Conservation (phyloP, 2,888 invertebrate species). For the Melieria crassipennis region DNA sequence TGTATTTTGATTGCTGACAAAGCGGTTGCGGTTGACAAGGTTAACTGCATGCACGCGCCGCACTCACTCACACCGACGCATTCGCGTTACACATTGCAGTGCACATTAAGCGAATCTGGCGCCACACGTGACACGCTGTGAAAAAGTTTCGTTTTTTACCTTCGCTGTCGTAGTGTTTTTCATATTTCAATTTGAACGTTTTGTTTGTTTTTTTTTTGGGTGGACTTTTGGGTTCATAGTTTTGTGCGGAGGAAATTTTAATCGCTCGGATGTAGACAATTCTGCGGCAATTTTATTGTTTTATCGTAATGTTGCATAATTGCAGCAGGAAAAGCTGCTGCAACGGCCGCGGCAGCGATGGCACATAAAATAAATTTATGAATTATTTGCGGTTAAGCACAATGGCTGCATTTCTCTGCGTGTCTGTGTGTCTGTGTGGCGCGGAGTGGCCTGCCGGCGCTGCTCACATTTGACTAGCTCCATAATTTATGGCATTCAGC, state of each 20-base stretch:
- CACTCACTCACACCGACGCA: not conserved
- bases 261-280: conserved; percentile 38
- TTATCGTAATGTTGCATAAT: conserved; percentile 37
- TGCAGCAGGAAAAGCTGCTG: conserved; percentile 30
- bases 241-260: conserved; percentile 11
- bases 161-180: not conserved
- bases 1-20: conserved; percentile 1
- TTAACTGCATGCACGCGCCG: conserved; percentile 17
- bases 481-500: conserved; percentile 11
- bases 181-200: not conserved
- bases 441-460: not conserved
- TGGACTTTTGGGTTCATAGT: not conserved
- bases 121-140: conserved; percentile 22
- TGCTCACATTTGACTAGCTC: conserved; percentile 13
- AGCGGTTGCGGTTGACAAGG: conserved; percentile 31
- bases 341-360: no score
- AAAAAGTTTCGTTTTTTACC: not conserved
- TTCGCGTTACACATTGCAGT: not conserved
- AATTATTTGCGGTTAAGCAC: conserved; percentile 27
- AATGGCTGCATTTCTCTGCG: conserved; percentile 10
- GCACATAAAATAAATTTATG: conserved; percentile 36
- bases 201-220: not conserved
- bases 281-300: conserved; percentile 37
- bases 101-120: conserved; percentile 18
- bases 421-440: not conserved